A percentile compares a stretch with the other conserved stretches of the same genome.
These are phyloP conservation scores for Balearica regulorum DNA, from an alignment of 2,797 vertebrate genomes.

Conservation along the genomic window DNA sequence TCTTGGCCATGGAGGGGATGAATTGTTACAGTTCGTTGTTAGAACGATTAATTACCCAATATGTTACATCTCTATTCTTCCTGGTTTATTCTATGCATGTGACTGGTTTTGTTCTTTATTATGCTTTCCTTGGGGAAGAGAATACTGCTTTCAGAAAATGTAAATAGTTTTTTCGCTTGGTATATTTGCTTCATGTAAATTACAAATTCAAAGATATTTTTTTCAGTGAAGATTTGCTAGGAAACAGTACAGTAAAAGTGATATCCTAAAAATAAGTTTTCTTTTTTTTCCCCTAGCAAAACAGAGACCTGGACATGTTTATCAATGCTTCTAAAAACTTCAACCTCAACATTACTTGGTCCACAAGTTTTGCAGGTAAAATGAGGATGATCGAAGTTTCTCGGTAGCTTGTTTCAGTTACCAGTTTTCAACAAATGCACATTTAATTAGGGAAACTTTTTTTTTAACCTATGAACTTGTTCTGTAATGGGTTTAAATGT, in stretches of 20 bases:
- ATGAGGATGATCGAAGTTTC: neutral
- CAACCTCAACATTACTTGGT: constrained; percentile 99
- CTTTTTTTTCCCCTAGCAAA: constrained; percentile 78
- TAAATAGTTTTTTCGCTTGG: neutral
- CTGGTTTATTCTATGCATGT: accelerated
- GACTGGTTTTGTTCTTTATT: neutral
- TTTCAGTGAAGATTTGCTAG: neutral
- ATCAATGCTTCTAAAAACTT: constrained; percentile 99
- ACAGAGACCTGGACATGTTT: constrained; percentile 97
- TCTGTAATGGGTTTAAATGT: neutral
- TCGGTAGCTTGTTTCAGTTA: neutral
- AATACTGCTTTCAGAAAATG: neutral
- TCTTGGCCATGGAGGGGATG: neutral
- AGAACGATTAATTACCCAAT: too few relatives aligned
- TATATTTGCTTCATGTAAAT: neutral
- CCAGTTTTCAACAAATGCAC: neutral
- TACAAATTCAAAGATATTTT: neutral
- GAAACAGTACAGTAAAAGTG: neutral
- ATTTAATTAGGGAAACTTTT: neutral
- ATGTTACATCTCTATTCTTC: neutral
- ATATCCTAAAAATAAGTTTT: neutral
- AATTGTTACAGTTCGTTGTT: neutral
- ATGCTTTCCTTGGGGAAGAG: neutral
- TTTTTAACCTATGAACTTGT: neutral
- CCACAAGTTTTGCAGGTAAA: constrained; percentile 93